These are phyloP conservation scores for Gambusia affinis DNA, from an alignment of 2,113 vertebrate species.

Conservation along the genomic window DNA sequence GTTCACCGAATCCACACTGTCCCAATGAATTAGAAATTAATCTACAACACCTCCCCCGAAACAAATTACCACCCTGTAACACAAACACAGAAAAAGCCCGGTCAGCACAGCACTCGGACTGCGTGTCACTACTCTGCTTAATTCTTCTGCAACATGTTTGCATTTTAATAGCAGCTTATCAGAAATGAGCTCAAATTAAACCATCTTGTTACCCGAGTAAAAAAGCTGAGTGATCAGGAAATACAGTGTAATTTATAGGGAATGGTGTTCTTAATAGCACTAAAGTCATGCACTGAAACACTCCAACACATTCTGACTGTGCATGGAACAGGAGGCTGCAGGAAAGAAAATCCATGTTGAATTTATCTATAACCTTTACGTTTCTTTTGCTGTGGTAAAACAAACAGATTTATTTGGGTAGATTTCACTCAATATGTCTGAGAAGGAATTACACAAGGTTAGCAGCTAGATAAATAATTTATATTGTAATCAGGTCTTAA, in stretches of 20 bases:
- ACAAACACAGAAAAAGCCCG: conserved; percentile 10
- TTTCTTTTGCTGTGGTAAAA: no score
- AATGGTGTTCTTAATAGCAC: no score
- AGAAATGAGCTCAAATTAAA: conserved; percentile 6
- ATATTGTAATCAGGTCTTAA: no score
- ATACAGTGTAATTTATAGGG: background rate
- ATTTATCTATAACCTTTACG: no score
- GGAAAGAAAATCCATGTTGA: no score
- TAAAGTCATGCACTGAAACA: no score
- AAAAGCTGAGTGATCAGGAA: background rate
- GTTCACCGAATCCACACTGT: conserved; percentile 35
- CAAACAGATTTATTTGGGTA: no score
- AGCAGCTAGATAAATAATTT: no score
- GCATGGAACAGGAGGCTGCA: no score
- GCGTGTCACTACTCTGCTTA: conserved; percentile 9
- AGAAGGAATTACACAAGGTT: no score
- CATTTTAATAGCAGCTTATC: background rate
- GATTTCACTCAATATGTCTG: no score
- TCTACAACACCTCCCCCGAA: conserved; percentile 32
- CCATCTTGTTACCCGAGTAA: background rate
- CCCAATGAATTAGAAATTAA: conserved; percentile 61
- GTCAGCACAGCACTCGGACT: conserved; percentile 25
- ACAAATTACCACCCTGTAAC: background rate
- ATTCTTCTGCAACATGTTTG: conserved; percentile 27
- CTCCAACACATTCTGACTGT: no score